Conservation (phyloP, 2,113 vertebrate species). For the Pseudopipra pipra region DNA sequence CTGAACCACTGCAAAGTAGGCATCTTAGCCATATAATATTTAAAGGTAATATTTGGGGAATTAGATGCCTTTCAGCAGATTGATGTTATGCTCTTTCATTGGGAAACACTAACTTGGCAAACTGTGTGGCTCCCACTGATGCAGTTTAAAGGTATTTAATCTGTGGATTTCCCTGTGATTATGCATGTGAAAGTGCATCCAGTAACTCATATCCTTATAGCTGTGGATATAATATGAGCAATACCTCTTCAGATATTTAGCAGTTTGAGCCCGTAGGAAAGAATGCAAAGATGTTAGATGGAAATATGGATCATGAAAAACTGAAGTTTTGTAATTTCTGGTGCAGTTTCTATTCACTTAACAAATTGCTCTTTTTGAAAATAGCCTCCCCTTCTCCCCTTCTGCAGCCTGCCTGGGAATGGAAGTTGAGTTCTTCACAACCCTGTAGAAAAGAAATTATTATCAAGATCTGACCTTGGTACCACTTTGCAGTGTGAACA, state of each 20-base stretch:
- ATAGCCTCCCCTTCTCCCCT: neutral
- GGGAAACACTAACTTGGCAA: neutral
- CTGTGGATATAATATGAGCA: neutral
- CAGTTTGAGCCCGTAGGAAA: neutral
- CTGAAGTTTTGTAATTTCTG: neutral
- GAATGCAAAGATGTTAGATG: accelerated
- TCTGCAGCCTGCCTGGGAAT: neutral
- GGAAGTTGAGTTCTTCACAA: neutral
- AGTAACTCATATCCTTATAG: neutral
- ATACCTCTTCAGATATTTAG: neutral
- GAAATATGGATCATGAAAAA: neutral
- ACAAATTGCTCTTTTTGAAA: neutral
- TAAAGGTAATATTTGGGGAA: neutral
- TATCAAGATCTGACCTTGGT: neutral
- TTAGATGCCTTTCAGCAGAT: neutral
- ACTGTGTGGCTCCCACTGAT: neutral
- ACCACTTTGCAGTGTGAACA: neutral
- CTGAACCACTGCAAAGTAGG: constrained; percentile 8
- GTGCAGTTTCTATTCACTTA: neutral
- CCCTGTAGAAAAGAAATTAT: neutral
- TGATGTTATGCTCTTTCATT: neutral
- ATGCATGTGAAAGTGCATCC: neutral
- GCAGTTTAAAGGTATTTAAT: neutral
- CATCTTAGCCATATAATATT: neutral
- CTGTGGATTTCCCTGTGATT: neutral